Percentiles rank a stretch among this genome's conserved stretches.
Conservation (phyloP, 2,797 vertebrate genomes). For the Dicrostonyx torquatus region DNA sequence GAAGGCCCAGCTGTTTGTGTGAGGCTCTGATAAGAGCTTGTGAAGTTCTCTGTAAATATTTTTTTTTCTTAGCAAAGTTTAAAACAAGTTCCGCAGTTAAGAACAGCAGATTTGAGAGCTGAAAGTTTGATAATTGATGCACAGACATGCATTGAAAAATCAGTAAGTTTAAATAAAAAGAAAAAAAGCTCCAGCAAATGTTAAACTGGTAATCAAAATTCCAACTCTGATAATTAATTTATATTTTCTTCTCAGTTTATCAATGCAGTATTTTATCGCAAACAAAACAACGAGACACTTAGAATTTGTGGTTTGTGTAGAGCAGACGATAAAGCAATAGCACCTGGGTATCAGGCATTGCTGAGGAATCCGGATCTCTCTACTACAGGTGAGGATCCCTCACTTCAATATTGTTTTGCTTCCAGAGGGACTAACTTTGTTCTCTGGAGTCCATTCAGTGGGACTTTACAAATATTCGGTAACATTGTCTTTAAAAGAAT, state of each 20-base stretch:
- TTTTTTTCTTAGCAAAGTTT: background rate
- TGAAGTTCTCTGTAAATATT: background rate
- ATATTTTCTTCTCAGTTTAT: background rate
- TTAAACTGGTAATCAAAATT: background rate
- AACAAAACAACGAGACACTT: background rate
- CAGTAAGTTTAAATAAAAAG: background rate
- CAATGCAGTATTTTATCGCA: background rate
- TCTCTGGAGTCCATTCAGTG: conserved; percentile 8
- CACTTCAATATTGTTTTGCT: background rate
- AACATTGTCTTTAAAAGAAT: background rate
- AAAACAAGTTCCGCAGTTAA: background rate
- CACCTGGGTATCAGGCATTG: too few species aligned
- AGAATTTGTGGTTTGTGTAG: background rate
- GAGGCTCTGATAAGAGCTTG: background rate
- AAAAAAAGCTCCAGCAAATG: background rate
- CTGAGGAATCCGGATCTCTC: background rate
- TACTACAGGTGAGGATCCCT: background rate
- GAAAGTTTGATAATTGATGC: background rate
- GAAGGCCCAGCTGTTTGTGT: background rate
- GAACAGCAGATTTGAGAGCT: background rate
- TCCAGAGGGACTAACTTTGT: conserved; percentile 22
- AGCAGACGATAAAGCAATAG: background rate
- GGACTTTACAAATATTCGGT: background rate
- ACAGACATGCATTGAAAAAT: conserved; percentile 10
- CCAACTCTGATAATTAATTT: background rate